Evolutionary conservation across 2,888 invertebrate species (phyloP).

Genomic region (Mamestra brassicae): DNA sequence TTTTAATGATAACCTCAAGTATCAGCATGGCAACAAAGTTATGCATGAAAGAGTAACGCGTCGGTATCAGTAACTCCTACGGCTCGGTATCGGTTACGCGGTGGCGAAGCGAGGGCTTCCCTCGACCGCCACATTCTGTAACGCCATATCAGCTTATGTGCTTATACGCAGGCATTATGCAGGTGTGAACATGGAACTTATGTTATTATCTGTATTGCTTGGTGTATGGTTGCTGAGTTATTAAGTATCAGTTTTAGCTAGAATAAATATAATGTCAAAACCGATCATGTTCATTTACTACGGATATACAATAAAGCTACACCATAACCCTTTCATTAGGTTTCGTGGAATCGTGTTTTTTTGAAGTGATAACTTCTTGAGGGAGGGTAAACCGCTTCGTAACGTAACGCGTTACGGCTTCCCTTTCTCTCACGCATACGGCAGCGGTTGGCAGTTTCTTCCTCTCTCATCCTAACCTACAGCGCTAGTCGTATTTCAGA

Average conservation of each 20-base stretch:
- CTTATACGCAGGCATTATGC: conserved; percentile 5
- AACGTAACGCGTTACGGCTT: no score
- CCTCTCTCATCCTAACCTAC: no score
- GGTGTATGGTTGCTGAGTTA: background rate
- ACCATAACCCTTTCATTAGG: background rate
- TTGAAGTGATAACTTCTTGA: no score
- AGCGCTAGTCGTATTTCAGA: no score
- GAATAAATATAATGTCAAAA: background rate
- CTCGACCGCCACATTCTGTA: conserved; percentile 40
- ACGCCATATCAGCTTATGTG: conserved; percentile 25
- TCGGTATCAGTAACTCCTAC: conserved; percentile 1
- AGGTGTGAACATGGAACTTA: conserved; percentile 24
- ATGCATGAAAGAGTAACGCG: background rate
- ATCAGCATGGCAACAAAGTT: conserved; percentile 7
- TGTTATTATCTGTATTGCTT: conserved; percentile 16
- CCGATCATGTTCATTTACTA: background rate
- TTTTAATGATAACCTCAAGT: background rate
- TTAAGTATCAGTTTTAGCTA: background rate
- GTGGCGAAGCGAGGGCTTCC: conserved; percentile 25
- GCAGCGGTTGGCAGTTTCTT: no score
- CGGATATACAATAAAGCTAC: no score
- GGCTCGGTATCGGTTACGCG: conserved; percentile 38
- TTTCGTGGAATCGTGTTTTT: background rate
- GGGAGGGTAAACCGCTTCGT: no score
- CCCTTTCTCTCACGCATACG: no score